Evolutionary conservation across 2,797 vertebrate species (phyloP).

Genomic region (Sebastes matsubarae): DNA sequence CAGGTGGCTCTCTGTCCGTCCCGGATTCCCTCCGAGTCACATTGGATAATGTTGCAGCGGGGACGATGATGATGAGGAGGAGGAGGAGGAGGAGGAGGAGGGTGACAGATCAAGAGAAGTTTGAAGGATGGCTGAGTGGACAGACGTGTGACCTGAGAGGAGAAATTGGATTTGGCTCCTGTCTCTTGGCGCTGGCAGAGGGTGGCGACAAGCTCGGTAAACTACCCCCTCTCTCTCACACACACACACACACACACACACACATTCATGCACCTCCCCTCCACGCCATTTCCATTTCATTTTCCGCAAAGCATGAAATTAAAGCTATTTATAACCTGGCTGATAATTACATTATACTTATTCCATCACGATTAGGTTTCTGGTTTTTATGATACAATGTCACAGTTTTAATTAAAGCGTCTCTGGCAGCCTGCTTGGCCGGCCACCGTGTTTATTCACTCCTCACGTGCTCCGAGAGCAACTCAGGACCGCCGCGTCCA

Average conservation of each 20-base stretch:
- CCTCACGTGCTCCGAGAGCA: conserved; percentile 49
- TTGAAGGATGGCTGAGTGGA: conserved; percentile 73
- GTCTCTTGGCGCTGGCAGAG: conserved; percentile 72
- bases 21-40: conserved; percentile 20
- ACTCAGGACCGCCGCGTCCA: conserved; percentile 33
- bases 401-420: conserved; percentile 82
- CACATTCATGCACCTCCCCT: conserved; percentile 19
- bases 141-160: conserved; percentile 69
- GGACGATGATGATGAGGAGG: conserved; percentile 21
- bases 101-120: conserved; percentile 61
- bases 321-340: conserved; percentile 82
- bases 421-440: conserved; percentile 68
- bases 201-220: conserved; percentile 76
- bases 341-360: conserved; percentile 85
- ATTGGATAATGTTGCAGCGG: conserved; percentile 47
- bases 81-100: conserved; percentile 15
- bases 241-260: conserved; percentile 19
- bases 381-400: conserved; percentile 82
- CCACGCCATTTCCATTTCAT: conserved; percentile 76
- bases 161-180: conserved; percentile 77
- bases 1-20: conserved; percentile 19
- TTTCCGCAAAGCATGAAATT: conserved; percentile 84
- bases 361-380: conserved; percentile 80
- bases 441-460: conserved; percentile 72
- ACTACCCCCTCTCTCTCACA: conserved; percentile 47